Evolutionary conservation across 2,888 invertebrate species (phyloP), one percentile per base, ranked within the genome.

Genomic region (Ophion slaviceki): DNA sequence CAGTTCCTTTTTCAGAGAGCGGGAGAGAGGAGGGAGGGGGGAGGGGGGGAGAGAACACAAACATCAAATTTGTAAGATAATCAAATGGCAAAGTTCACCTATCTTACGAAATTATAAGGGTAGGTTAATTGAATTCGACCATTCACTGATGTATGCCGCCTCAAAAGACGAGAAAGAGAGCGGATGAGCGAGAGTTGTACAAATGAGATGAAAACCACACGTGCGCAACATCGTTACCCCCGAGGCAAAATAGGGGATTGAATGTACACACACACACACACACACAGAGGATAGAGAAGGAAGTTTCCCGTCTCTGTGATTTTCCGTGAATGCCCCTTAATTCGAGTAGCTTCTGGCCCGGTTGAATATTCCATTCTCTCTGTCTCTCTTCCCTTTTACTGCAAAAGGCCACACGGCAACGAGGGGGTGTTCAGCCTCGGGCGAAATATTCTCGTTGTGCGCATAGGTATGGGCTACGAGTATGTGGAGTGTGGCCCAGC

Each of bases 271-370:
- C 40, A 40, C 40, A 40, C 40, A 61, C 28, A 20, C 36, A 40
- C 32, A 32, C 8, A 40, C 8, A 40, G 7, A 32, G 61, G 61
- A 74, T 24, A 74, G 40, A 74, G 53, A 66, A 76, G 66, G 53
- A 76, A 76, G 66, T 76, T 76, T 67, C 74, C 67, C 62, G 36
- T 61, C 72, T 40, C 82, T 80, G 88, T 89, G 90, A 91, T 90
- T 91, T 90, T 86, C 88, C 87, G 86, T 90, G 90, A 90, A 90
- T 90, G 88, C 86, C 89, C 89, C 89, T 90, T 90, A 90, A 91
- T 91, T 91, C 89, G 88, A 89, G 90, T 87, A 87, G 86, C 88
- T 81, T 72, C 79, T 57, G 70, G 64, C 74, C 40, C 47, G 53
- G 59, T 53, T 24, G 61, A 36, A 62, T 36, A 28, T 40, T 28